These are phyloP conservation scores for Ploceus nigricollis DNA, from an alignment of 2,113 vertebrate species.

Conservation along the genomic window DNA sequence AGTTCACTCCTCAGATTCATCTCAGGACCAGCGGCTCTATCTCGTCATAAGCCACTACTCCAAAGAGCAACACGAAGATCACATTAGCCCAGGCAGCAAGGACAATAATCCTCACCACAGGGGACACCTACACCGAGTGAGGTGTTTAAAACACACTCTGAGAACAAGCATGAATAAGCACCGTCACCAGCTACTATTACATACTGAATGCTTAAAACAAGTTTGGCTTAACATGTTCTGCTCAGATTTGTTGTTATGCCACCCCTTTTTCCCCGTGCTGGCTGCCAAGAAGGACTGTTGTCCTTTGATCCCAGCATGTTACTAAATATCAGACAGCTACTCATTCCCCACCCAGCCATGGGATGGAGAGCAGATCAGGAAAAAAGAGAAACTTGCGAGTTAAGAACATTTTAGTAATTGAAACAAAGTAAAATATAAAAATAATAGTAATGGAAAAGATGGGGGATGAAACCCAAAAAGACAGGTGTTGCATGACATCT, in stretches of 20 bases:
- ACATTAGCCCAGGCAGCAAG: neutral
- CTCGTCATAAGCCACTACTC: too few species aligned
- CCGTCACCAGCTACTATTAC: neutral
- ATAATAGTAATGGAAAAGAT: neutral
- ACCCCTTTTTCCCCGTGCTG: neutral
- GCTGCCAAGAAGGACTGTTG: neutral
- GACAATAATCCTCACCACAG: neutral
- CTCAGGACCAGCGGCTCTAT: neutral
- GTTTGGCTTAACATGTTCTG: neutral
- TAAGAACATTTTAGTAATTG: neutral
- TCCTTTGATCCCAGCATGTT: neutral
- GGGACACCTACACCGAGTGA: neutral
- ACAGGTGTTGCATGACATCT: accelerated
- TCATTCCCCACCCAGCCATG: neutral
- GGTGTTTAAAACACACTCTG: neutral
- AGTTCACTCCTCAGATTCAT: neutral
- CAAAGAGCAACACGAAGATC: neutral
- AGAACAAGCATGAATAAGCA: neutral
- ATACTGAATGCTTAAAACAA: neutral
- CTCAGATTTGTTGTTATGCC: neutral
- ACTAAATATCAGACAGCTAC: neutral
- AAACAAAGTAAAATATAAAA: neutral
- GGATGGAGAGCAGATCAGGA: neutral
- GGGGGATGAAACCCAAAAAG: neutral
- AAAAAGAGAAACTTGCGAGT: neutral